Percentiles rank a stretch among this genome's conserved stretches.
Evolutionary conservation across 2,888 invertebrate genomes (phyloP).

Genomic region (Rhagonycha lutea): DNA sequence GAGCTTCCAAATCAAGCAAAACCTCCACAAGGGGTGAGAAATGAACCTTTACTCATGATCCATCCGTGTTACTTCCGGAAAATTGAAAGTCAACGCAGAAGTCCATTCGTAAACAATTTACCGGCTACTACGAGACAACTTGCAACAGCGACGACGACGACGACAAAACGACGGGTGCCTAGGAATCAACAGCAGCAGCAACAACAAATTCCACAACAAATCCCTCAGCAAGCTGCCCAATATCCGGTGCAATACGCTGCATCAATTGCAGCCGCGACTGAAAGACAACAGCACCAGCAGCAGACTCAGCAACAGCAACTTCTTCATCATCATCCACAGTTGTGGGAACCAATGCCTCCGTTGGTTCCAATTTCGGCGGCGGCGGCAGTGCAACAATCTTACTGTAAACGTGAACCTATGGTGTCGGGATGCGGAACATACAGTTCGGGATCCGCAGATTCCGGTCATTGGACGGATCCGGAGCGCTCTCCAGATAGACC

Average conservation of each 20-base stretch:
- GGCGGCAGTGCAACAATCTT: slow-evolving; percentile 42
- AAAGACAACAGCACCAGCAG: slow-evolving; percentile 41
- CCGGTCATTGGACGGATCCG: slow-evolving; percentile 52
- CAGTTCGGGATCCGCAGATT: slow-evolving; percentile 47
- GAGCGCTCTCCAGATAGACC: slow-evolving; percentile 53
- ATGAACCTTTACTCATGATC: slow-evolving; percentile 86
- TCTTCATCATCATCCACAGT: slow-evolving; percentile 25
- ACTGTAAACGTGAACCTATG: slow-evolving; percentile 45
- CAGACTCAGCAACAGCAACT: slow-evolving; percentile 46
- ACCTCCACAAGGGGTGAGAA: slow-evolving; percentile 80
- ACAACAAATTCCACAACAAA: slow-evolving; percentile 48
- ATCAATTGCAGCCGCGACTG: slow-evolving; percentile 17
- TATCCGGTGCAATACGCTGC: slow-evolving; percentile 42
- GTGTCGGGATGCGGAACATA: slow-evolving; percentile 53
- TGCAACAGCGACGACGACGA: slow-evolving; percentile 6
- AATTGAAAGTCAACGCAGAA: slow-evolving; percentile 81
- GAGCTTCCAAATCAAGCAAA: slow-evolving; percentile 88
- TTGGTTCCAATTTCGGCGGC: slow-evolving; percentile 49
- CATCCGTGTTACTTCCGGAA: slow-evolving; percentile 88
- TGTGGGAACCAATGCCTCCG: slow-evolving; percentile 47
- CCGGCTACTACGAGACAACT: slow-evolving; percentile 59
- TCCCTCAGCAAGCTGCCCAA: slow-evolving; percentile 49
- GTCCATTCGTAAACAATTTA: slow-evolving; percentile 83
- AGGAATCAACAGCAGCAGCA: slow-evolving; percentile 46
- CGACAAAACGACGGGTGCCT: slow-evolving; percentile 51